These are phyloP conservation scores for Cerastis leucographa DNA, from an alignment of 2,888 invertebrate species.

Conservation along the genomic window DNA sequence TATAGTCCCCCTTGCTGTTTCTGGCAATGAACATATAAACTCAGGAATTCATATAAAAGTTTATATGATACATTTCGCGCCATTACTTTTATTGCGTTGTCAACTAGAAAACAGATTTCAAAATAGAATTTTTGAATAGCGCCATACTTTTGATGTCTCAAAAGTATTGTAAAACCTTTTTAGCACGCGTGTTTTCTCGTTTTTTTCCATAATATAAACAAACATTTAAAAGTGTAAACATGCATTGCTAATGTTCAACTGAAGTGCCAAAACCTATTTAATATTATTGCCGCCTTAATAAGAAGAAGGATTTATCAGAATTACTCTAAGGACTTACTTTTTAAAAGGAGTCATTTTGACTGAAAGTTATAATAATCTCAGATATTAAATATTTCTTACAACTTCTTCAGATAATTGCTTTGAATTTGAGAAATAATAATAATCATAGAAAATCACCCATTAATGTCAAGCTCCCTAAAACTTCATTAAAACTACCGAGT, in stretches of 20 bases:
- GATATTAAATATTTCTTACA: too few relatives aligned
- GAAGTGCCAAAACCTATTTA: too few relatives aligned
- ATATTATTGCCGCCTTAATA: not conserved
- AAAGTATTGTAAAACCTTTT: constrained; percentile 11
- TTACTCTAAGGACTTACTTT: not conserved
- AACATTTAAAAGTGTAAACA: too few relatives aligned
- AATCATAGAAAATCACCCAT: too few relatives aligned
- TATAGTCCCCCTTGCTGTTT: constrained; percentile 11
- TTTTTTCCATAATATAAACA: not conserved
- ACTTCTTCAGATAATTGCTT: too few relatives aligned
- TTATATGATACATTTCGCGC: constrained; percentile 29
- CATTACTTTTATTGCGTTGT: constrained; percentile 41
- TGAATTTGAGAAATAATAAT: too few relatives aligned
- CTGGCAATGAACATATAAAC: constrained; percentile 11
- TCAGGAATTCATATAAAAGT: constrained; percentile 15
- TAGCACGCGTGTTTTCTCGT: not conserved
- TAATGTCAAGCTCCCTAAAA: not conserved
- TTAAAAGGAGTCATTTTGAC: not conserved
- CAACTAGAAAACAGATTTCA: constrained; percentile 46
- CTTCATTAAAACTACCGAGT: not conserved
- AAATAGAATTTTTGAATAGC: constrained; percentile 39
- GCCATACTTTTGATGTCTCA: not conserved
- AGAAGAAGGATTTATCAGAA: not conserved
- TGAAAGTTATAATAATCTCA: not conserved
- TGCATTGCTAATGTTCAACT: not conserved